These are phyloP conservation scores for Etheostoma spectabile DNA, from an alignment of 2,113 vertebrate species.

Conservation along the genomic window DNA sequence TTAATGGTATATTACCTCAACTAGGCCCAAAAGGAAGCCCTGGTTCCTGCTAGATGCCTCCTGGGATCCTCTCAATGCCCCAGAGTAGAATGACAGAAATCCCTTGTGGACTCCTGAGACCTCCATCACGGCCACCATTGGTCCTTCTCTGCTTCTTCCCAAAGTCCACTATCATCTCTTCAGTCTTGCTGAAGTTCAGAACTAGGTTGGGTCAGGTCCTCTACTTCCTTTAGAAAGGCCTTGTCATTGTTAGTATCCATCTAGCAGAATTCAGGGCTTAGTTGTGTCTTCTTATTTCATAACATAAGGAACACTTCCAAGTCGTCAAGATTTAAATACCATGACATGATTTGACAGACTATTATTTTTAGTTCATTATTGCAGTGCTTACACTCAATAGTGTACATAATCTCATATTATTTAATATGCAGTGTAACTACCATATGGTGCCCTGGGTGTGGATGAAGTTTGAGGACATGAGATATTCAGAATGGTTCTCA, in stretches of 20 bases:
- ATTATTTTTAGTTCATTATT: neutral
- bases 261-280: neutral
- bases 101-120: neutral
- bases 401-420: neutral
- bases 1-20: neutral
- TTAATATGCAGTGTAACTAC: neutral
- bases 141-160: too few relatives aligned
- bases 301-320: neutral
- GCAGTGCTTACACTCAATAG: neutral
- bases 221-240: too few relatives aligned
- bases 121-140: neutral
- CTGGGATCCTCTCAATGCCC: neutral
- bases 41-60: neutral
- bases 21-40: neutral
- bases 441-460: neutral
- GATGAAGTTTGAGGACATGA: neutral
- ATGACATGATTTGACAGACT: neutral
- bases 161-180: too few relatives aligned
- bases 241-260: neutral
- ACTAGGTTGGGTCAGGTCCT: too few relatives aligned
- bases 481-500: neutral
- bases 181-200: too few relatives aligned
- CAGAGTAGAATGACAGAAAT: neutral
- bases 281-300: neutral
- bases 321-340: neutral